phyloP scores from a whole-genome alignment of 35 echinoderm and acorn worm genomes.

The Holothuria glaberrima region DNA sequence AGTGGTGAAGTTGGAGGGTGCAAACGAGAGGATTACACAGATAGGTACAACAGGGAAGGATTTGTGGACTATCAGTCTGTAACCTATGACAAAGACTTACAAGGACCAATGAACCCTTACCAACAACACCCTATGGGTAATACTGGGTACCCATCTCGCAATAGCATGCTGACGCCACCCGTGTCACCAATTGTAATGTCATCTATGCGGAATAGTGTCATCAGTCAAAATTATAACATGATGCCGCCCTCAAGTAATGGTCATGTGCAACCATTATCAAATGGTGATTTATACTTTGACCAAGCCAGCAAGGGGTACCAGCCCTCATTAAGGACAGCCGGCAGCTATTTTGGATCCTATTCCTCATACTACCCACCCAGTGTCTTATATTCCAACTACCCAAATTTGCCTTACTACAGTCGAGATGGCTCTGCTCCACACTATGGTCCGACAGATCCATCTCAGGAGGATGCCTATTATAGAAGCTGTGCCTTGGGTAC shows the following conservation, averaged over 20 bases:
- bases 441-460: conserved; percentile 51
- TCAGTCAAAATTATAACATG: conserved; percentile 74
- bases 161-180: conserved; percentile 89
- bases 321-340: conserved; percentile 29
- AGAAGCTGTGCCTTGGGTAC: conserved; percentile 79
- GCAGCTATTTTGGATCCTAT: conserved; percentile 63
- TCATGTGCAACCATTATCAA: conserved; percentile 56
- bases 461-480: conserved; percentile 77
- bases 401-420: conserved; percentile 59
- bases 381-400: conserved; percentile 69
- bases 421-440: conserved; percentile 20
- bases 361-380: conserved; percentile 73
- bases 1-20: neutral
- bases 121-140: conserved; percentile 63
- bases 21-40: conserved; percentile 79
- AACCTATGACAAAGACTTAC: conserved; percentile 29
- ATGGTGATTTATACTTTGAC: conserved; percentile 70
- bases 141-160: conserved; percentile 48
- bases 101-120: conserved; percentile 12
- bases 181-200: conserved; percentile 85
- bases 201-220: conserved; percentile 77
- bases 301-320: conserved; percentile 68
- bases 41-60: conserved; percentile 31
- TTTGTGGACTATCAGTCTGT: conserved; percentile 43
- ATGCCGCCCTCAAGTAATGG: conserved; percentile 46